Conservation (phyloP, 2,113 vertebrate genomes). For the Sylvia atricapilla region DNA sequence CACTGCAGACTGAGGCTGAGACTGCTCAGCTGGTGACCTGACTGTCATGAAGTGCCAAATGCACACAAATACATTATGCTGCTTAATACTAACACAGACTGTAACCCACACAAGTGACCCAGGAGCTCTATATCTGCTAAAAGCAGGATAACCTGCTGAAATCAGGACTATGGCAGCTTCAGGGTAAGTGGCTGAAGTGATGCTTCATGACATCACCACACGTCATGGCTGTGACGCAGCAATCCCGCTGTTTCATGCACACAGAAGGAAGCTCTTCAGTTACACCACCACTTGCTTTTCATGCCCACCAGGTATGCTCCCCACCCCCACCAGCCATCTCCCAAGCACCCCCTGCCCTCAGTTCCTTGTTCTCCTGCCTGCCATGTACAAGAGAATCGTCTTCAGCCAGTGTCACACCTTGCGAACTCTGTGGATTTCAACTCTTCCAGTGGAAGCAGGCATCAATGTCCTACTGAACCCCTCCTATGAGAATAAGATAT, state of each 20-base stretch:
- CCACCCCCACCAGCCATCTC: background rate
- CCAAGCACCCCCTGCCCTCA: background rate
- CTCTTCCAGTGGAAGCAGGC: background rate
- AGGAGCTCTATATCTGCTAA: background rate
- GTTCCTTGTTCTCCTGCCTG: background rate
- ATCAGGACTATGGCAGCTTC: background rate
- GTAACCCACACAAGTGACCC: background rate
- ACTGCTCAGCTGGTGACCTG: background rate
- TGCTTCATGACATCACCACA: background rate
- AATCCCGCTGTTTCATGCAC: background rate
- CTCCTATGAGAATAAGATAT: slow-evolving; percentile 15
- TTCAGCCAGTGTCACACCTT: background rate
- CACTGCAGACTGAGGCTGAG: background rate
- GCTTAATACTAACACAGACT: background rate
- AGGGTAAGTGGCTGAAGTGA: background rate
- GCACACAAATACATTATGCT: background rate
- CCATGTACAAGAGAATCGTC: background rate
- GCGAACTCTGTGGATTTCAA: background rate
- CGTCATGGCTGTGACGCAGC: background rate
- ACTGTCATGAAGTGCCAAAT: background rate
- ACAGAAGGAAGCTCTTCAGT: background rate
- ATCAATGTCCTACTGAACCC: background rate
- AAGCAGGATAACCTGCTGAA: background rate
- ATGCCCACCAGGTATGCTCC: accelerated
- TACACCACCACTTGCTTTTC: background rate